Evolutionary conservation across 1,140 invertebrate species (phyloP), one percentile per base, ranked within the genome.

Genomic region (Papilio polyxenes): DNA sequence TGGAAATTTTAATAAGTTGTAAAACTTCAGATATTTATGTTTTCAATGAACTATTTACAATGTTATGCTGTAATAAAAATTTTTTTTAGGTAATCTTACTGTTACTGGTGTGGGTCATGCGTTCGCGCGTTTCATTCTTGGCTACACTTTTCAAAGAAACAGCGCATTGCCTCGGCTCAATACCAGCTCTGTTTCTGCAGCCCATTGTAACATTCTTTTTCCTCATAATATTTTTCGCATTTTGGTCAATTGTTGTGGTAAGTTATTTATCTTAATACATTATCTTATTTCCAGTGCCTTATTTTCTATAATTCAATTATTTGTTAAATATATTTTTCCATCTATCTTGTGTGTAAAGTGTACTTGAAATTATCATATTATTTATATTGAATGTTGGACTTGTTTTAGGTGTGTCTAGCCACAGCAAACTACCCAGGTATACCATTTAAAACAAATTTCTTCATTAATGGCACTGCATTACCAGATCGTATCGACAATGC

Each of bases 131-230:
- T 2, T 95, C 96, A 40, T 97, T 98, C 85, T 95, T 98, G 82
- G 96, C 97, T 1, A 95, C 96, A 48, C 92, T 99, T 17, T 99
- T 99, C 88, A 96, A 97, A 87, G 98, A 99, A 93, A 98, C 98
- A 48, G 97, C 97, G 11, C 96, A 97, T 83, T 98, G 98, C 89
- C 95, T 99, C 59, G 96, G 96, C 75, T 96, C 96, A 87, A 95
- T 99, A 83, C 98, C 98, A 8, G 96, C 96, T n/a, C 92, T 99
- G 40, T 97, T 99, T 87, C 94, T 98, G 31, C 98, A 98, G 89
- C 98, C 98, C 1, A 89, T 99, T 1, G 94, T 98, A 82, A 99
- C 98, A 0, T 98, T 98, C 90, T 83, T 97, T 72, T 95, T 97
- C 75, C 94, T 99, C 0, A 92, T 97, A 44, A 83, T 96, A 62